These are phyloP conservation scores for Branchinecta lindahli DNA, from an alignment of 1,140 invertebrate species.

Conservation along the genomic window DNA sequence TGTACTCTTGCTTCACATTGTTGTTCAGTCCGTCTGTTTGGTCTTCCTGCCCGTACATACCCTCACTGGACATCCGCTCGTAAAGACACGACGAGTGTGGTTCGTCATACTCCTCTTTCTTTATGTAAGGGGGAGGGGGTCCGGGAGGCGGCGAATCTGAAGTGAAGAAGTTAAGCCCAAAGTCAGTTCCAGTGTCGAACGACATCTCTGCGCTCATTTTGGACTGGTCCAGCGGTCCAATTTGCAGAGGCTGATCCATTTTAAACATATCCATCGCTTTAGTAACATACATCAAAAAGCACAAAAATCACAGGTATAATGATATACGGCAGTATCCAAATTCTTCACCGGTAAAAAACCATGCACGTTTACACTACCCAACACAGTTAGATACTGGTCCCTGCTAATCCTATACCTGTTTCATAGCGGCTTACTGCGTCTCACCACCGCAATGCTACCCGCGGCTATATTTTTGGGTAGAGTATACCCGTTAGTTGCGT, in stretches of 20 bases:
- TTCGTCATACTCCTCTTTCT: not conserved
- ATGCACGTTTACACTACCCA: not conserved
- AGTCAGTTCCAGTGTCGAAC: not conserved
- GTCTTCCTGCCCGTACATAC: not conserved
- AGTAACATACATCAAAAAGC: not conserved
- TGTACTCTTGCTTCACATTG: conserved; percentile 4
- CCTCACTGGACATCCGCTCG: not conserved
- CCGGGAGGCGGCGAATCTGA: not conserved
- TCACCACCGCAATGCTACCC: not conserved
- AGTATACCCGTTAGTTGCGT: not conserved
- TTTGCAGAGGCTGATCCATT: not conserved
- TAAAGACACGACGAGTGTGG: not conserved
- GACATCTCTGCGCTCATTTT: not conserved
- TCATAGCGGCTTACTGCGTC: not conserved
- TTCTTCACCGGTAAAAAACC: not conserved
- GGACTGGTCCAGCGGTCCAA: not conserved
- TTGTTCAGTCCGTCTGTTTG: conserved; percentile 10
- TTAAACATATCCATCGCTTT: conserved; percentile 9
- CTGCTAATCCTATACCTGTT: not conserved
- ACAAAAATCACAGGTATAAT: not conserved
- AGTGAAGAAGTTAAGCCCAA: not conserved
- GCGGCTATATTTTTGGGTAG: not conserved
- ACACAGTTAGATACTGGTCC: not conserved
- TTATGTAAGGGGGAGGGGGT: not conserved
- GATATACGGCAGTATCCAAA: not conserved